These are phyloP conservation scores for Solenodon paradoxus DNA, from an alignment of 2,113 vertebrate genomes.

Conservation along the genomic window DNA sequence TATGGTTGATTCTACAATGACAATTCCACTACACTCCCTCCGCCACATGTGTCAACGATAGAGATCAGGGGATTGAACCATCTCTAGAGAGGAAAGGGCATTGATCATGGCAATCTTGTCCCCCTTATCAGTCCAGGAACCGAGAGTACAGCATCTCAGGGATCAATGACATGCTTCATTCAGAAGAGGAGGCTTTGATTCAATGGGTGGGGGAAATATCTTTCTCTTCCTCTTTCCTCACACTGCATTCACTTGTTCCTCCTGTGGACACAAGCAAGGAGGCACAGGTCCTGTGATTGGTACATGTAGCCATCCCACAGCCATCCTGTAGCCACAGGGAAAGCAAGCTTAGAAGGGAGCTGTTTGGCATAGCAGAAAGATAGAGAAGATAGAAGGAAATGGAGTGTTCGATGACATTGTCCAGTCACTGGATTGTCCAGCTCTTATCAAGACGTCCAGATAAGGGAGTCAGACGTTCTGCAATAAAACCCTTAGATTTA, in stretches of 20 bases:
- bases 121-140: background rate
- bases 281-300: background rate
- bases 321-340: background rate
- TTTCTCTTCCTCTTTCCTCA: background rate
- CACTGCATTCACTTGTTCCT: background rate
- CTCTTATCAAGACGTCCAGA: background rate
- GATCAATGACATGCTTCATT: background rate
- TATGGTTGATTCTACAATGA: background rate
- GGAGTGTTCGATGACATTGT: conserved; percentile 31
- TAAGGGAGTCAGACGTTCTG: background rate
- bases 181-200: background rate
- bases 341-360: background rate
- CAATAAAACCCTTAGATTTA: background rate
- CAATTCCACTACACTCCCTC: rapidly evolving
- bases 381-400: background rate
- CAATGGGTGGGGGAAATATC: background rate
- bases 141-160: background rate
- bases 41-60: background rate
- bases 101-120: background rate
- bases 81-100: background rate
- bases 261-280: background rate
- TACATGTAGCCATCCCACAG: background rate
- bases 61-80: background rate
- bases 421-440: background rate
- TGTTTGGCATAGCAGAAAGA: background rate